Evolutionary conservation across 2,888 invertebrate species (phyloP), one percentile per base, ranked within the genome.

Genomic region (Strigamia transsilvanica): DNA sequence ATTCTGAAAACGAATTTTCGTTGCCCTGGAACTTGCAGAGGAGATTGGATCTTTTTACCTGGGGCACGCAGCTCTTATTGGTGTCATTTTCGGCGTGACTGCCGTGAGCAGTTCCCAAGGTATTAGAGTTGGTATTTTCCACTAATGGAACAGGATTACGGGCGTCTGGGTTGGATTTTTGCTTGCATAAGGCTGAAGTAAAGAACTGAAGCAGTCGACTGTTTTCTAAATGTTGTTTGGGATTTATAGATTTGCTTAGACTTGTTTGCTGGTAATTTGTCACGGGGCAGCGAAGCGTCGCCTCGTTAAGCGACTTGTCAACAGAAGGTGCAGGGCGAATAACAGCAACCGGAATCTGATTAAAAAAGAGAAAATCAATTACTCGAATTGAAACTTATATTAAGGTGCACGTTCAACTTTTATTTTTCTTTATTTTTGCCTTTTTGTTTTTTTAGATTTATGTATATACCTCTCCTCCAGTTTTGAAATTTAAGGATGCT

Each of bases 301-400:
- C 21, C 10, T 56, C 56, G 56, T 56, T 56, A n/a, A 56, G 18
- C 15, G 56, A 56, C 27, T 77, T 77, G 23, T 77, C 78, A 77
- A 77, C 78, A 27, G 34, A 34, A n/a, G n/a, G 23, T n/a, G 78
- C 78, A 9, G 78, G 78, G 10, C 18, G 78, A 18, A 77, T 77
- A 18, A 77, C 38, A 77, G 78, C 78, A 15, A 77, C 78, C 32
- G 78, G 78, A 18, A 77, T 77, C 78, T 77, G 38, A 38, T 38
- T 38, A 4, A 38, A 38, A n/a, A 15, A 27, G 9, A 32, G 18
- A 4, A 13, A 34, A 34, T 61, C 9, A 77, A 27, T 32, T 34
- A 27, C n/a, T 5, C n/a, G 18, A 56, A 6, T 4, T 56, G 56
- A 56, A 4, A 9, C n/a, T 56, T 4, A 9, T 0, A 18, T 56